A percentile compares a stretch with the other conserved stretches of the same genome.
Evolutionary conservation across 1,140 invertebrate genomes (phyloP).

Genomic region (Cryptotermes secundus): DNA sequence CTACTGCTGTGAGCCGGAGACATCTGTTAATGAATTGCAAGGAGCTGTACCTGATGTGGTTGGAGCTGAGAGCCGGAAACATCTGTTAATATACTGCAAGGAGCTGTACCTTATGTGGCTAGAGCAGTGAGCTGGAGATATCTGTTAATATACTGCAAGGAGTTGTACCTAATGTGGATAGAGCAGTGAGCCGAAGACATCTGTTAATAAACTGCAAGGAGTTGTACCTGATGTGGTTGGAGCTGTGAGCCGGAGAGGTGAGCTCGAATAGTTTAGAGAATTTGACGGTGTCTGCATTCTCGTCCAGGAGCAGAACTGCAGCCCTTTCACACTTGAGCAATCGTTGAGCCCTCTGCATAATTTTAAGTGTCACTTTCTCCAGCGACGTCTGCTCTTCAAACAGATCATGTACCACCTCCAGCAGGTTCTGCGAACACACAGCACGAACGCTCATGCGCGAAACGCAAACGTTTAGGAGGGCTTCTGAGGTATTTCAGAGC

Average conservation of each 20-base stretch:
- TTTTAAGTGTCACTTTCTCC: slow-evolving; percentile 53
- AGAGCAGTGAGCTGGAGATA: too few relatives aligned
- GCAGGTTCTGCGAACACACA: slow-evolving; percentile 46
- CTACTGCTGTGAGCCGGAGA: too few relatives aligned
- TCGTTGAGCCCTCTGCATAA: slow-evolving; percentile 52
- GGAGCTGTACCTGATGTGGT: too few relatives aligned
- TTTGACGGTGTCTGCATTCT: slow-evolving; percentile 43
- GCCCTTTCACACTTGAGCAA: slow-evolving; percentile 53
- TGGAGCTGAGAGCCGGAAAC: too few relatives aligned
- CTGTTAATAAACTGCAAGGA: too few relatives aligned
- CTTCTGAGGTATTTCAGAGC: background rate
- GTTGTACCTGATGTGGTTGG: slow-evolving; percentile 17
- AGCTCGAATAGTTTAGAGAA: slow-evolving; percentile 49
- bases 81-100: too few relatives aligned
- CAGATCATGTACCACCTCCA: slow-evolving; percentile 55
- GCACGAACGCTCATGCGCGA: background rate
- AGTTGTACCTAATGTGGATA: too few relatives aligned
- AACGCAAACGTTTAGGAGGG: too few relatives aligned
- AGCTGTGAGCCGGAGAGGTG: slow-evolving; percentile 38
- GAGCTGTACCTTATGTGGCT: too few relatives aligned
- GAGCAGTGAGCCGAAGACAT: too few relatives aligned
- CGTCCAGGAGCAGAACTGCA: slow-evolving; percentile 51
- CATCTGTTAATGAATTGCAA: too few relatives aligned
- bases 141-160: too few relatives aligned
- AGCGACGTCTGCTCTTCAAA: slow-evolving; percentile 56